phyloP scores from a whole-genome alignment of 2,113 vertebrate genomes.

The Brienomyrus brachyistius region DNA sequence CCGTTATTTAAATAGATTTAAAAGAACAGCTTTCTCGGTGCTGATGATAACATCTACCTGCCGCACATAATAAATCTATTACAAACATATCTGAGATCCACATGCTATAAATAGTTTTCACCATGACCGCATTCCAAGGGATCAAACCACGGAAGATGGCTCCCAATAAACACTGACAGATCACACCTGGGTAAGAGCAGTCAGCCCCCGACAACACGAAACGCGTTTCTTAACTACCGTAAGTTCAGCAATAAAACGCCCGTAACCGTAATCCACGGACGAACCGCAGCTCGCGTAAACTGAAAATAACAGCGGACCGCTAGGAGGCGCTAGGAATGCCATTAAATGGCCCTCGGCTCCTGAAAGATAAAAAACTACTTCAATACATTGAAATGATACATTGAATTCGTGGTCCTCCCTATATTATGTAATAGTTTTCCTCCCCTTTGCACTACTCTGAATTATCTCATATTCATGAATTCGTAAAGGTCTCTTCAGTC shows the following conservation, averaged over 20 bases:
- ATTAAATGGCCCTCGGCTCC: neutral
- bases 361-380: neutral
- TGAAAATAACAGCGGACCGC: neutral
- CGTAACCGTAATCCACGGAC: neutral
- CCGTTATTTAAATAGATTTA: neutral
- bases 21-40: neutral
- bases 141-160: neutral
- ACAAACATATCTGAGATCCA: neutral
- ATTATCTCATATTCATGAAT: neutral
- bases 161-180: neutral
- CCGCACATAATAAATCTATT: neutral
- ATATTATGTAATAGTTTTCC: neutral
- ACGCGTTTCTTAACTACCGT: neutral
- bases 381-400: neutral
- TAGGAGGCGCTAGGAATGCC: neutral
- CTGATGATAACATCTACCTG: neutral
- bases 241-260: neutral
- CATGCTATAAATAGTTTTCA: neutral
- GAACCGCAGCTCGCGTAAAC: neutral
- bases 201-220: neutral
- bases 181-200: neutral
- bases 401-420: neutral
- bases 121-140: neutral
- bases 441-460: neutral
- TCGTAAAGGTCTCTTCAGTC: neutral